Evolutionary conservation across 2,113 vertebrate species (phyloP).

Genomic region (Terrapene triunguis): DNA sequence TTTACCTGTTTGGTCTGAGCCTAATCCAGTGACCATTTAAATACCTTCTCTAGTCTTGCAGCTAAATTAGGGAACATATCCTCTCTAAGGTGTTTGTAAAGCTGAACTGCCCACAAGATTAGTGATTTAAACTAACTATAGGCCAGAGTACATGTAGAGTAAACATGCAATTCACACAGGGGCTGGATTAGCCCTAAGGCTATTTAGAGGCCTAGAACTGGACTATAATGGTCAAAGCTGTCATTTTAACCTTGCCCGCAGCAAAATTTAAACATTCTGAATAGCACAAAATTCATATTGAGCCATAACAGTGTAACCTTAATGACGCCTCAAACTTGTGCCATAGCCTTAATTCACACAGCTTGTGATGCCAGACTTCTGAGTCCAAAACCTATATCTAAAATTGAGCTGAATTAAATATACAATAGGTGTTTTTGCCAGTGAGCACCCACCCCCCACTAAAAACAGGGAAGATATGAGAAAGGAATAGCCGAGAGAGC

Average conservation of each 20-base stretch:
- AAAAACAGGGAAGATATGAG: background rate
- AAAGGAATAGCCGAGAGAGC: background rate
- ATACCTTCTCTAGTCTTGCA: background rate
- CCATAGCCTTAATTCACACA: background rate
- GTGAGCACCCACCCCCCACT: background rate
- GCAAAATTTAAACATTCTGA: background rate
- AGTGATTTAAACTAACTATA: accelerated
- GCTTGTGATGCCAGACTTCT: background rate
- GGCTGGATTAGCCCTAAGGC: accelerated
- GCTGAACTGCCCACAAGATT: background rate
- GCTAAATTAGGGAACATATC: background rate
- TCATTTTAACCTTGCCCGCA: background rate
- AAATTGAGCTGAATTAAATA: background rate
- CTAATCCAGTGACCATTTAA: too few species aligned
- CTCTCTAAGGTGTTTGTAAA: accelerated
- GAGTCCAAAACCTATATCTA: background rate
- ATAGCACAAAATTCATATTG: background rate
- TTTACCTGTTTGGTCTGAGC: background rate
- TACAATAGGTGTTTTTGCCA: background rate
- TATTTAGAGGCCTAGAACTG: background rate
- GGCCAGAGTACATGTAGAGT: background rate
- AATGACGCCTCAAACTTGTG: background rate
- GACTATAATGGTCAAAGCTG: background rate
- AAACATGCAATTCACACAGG: background rate
- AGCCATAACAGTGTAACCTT: background rate